phyloP scores from a whole-genome alignment of 2,797 vertebrate species.

The Oreonectes daqikongensis region DNA sequence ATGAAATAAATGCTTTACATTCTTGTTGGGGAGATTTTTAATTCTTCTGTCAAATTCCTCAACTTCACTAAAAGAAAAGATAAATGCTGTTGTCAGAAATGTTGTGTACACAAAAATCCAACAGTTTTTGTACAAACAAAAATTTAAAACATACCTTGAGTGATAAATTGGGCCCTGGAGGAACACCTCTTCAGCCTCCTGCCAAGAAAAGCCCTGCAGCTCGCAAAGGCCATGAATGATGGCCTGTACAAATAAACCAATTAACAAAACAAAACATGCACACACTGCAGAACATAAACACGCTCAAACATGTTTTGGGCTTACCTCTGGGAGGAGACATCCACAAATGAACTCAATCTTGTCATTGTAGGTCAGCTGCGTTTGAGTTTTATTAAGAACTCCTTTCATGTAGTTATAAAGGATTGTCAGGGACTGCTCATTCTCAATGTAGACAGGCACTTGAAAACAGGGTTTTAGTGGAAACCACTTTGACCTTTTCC shows the following conservation, averaged over 20 bases:
- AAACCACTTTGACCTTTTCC: not conserved
- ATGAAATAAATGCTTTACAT: no score
- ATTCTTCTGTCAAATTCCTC: no score
- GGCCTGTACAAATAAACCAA: not conserved
- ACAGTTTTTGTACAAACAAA: slow-evolving; percentile 2
- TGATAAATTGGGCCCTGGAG: slow-evolving; percentile 3
- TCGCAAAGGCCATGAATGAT: slow-evolving; percentile 17
- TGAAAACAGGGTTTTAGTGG: not conserved
- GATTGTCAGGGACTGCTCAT: not conserved
- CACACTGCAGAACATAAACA: slow-evolving; percentile 12
- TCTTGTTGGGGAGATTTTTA: no score
- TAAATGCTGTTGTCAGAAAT: no score
- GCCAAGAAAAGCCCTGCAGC: no score
- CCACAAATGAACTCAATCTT: not conserved
- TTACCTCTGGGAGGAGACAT: no score
- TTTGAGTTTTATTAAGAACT: not conserved
- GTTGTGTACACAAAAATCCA: no score
- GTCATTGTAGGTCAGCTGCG: not conserved
- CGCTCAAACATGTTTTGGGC: no score
- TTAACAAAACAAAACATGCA: not conserved
- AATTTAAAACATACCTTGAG: slow-evolving; percentile 7
- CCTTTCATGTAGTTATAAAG: not conserved
- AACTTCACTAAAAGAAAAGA: no score
- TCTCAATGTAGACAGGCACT: not conserved
- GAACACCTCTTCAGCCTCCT: slow-evolving; percentile 7